Percentiles rank a stretch among this genome's conserved stretches.
phyloP scores from a whole-genome alignment of 2,888 invertebrate genomes.

The Diloba caeruleocephala region DNA sequence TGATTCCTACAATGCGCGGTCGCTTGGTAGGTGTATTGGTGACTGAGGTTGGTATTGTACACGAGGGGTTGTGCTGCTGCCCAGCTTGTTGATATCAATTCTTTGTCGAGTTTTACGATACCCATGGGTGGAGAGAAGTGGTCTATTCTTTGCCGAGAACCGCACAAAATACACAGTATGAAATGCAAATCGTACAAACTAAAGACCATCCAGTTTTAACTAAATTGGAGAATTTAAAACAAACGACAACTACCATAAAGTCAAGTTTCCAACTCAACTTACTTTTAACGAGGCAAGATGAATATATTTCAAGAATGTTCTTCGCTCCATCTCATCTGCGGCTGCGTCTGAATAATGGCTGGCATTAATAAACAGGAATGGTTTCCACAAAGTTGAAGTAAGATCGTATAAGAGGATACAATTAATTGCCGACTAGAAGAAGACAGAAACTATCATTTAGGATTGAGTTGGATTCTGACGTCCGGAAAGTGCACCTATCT shows the following conservation, averaged over 20 bases:
- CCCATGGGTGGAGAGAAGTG: no score
- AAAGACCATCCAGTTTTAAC: slow-evolving; percentile 26
- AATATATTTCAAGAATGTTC: slow-evolving; percentile 79
- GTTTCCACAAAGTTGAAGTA: slow-evolving; percentile 72
- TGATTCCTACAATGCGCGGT: no score
- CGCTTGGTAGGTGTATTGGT: no score
- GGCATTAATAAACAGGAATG: slow-evolving; percentile 85
- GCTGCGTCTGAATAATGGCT: slow-evolving; percentile 81
- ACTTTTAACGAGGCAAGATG: slow-evolving; percentile 77
- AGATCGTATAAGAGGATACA: slow-evolving; percentile 76
- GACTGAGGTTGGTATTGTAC: no score
- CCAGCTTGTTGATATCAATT: no score
- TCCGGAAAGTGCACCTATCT: slow-evolving; percentile 48
- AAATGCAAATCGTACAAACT: slow-evolving; percentile 8
- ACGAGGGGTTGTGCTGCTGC: no score
- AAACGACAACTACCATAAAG: slow-evolving; percentile 72
- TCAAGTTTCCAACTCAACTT: slow-evolving; percentile 74
- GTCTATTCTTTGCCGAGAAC: no score
- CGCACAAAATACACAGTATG: not conserved
- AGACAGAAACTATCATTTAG: slow-evolving; percentile 77
- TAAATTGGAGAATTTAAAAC: slow-evolving; percentile 55
- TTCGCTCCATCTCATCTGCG: slow-evolving; percentile 81
- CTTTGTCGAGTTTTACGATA: no score
- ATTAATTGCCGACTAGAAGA: slow-evolving; percentile 78
- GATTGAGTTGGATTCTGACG: slow-evolving; percentile 62